Conservation (phyloP, 2,888 invertebrate species). For the Hydrotaea diabolus region DNA sequence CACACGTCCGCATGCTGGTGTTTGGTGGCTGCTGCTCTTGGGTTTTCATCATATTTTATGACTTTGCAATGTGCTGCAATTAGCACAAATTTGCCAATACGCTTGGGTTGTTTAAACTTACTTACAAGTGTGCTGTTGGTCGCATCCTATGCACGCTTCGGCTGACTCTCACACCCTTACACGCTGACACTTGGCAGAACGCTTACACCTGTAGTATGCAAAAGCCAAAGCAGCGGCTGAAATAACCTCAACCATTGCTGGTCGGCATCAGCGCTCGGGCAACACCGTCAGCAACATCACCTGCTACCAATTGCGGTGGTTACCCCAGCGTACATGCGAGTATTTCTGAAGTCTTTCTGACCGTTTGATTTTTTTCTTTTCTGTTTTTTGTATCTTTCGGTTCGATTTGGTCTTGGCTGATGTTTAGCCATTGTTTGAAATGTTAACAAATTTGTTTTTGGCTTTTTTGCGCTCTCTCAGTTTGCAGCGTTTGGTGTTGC, state of each 20-base stretch:
- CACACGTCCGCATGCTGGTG: not conserved
- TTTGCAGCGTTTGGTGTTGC: not conserved
- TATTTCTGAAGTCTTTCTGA: not conserved
- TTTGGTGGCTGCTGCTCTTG: too few relatives aligned
- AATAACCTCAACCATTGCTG: conserved; percentile 6
- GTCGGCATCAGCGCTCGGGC: not conserved
- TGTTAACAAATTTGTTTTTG: conserved; percentile 43
- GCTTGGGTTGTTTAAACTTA: conserved; percentile 59
- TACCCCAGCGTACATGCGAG: conserved; percentile 10
- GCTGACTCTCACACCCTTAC: not conserved
- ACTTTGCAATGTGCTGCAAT: conserved; percentile 66
- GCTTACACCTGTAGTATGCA: not conserved
- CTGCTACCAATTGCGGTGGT: conserved; percentile 64
- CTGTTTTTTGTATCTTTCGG: not conserved
- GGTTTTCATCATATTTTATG: conserved; percentile 62
- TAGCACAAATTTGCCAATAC: conserved; percentile 67
- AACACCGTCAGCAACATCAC: conserved; percentile 42
- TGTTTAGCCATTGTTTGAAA: conserved; percentile 21
- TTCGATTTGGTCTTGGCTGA: not conserved
- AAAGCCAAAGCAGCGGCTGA: not conserved
- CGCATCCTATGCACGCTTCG: not conserved
- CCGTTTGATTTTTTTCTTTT: not conserved
- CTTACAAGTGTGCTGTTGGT: conserved; percentile 50
- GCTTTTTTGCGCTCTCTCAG: conserved; percentile 8
- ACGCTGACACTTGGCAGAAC: not conserved